phyloP scores from a whole-genome alignment of 2,797 vertebrate species.

The Aselliscus stoliczkanus region DNA sequence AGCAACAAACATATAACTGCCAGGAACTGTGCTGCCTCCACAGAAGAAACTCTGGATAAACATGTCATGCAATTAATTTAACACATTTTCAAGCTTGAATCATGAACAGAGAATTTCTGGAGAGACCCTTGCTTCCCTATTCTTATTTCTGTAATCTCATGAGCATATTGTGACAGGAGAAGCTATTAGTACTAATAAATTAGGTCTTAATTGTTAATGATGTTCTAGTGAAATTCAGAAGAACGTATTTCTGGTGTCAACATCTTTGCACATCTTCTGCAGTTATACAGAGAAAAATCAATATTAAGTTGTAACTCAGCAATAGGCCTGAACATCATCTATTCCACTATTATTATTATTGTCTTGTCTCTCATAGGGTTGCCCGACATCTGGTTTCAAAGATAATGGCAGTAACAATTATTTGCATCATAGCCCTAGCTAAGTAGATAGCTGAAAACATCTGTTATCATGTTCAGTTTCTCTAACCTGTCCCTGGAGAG shows the following conservation, averaged over 20 bases:
- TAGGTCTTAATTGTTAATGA: constrained; percentile 57
- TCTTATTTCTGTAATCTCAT: constrained; percentile 56
- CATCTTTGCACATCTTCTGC: constrained; percentile 17
- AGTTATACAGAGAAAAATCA: constrained; percentile 26
- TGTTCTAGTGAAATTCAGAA: constrained; percentile 40
- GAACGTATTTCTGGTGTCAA: neutral
- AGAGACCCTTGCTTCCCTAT: constrained; percentile 41
- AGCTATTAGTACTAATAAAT: constrained; percentile 67
- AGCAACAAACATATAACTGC: constrained; percentile 19
- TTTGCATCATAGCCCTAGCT: constrained; percentile 74
- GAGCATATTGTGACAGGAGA: constrained; percentile 54
- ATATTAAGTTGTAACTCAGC: constrained; percentile 62
- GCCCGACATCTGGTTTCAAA: constrained; percentile 78
- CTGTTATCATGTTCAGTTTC: constrained; percentile 71
- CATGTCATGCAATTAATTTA: constrained; percentile 63
- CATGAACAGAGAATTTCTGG: constrained; percentile 54
- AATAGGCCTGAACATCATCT: constrained; percentile 60
- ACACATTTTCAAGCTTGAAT: constrained; percentile 60
- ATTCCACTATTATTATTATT: constrained; percentile 67
- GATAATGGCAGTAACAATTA: constrained; percentile 80
- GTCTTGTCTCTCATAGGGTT: constrained; percentile 68
- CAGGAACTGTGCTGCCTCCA: neutral
- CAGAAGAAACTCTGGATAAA: constrained; percentile 61
- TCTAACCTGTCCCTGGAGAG: constrained; percentile 60
- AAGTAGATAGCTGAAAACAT: constrained; percentile 75